Percentiles rank a stretch among this genome's conserved stretches.
Conservation (phyloP, 2,797 vertebrate genomes). For the Oreochromis grahami region DNA sequence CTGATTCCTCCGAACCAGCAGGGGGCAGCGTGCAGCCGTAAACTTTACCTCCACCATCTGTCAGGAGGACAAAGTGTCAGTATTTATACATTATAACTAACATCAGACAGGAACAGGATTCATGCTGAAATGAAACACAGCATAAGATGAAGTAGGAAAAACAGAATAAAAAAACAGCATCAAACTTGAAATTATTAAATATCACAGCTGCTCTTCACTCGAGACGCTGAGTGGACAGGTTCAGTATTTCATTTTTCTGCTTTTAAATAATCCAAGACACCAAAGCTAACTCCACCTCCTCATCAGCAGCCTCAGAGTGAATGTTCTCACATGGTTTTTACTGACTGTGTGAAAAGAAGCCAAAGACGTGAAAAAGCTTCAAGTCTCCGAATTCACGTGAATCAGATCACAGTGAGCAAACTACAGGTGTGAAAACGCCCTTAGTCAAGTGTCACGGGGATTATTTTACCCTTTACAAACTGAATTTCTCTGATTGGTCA, state of each 20-base stretch:
- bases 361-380: background rate
- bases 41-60: constrained; percentile 69
- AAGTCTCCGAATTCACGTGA: fast-evolving
- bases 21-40: constrained; percentile 79
- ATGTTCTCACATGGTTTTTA: background rate
- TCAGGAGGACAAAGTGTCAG: background rate
- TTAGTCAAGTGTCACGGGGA: background rate
- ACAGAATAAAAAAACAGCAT: background rate
- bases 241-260: background rate
- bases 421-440: fast-evolving
- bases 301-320: background rate
- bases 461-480: background rate
- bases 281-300: background rate
- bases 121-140: background rate
- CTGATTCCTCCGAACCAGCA: constrained; percentile 81
- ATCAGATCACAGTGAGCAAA: background rate
- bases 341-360: background rate
- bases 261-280: background rate
- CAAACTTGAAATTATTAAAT: background rate
- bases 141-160: too few relatives aligned
- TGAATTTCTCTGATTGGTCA: background rate
- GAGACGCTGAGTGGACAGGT: background rate
- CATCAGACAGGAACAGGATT: background rate
- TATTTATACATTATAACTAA: fast-evolving
- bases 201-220: background rate